Percentiles rank a stretch among this genome's conserved stretches.
Conservation (phyloP, 1,140 invertebrate genomes). For the Trachymyrmex cornetzi region DNA sequence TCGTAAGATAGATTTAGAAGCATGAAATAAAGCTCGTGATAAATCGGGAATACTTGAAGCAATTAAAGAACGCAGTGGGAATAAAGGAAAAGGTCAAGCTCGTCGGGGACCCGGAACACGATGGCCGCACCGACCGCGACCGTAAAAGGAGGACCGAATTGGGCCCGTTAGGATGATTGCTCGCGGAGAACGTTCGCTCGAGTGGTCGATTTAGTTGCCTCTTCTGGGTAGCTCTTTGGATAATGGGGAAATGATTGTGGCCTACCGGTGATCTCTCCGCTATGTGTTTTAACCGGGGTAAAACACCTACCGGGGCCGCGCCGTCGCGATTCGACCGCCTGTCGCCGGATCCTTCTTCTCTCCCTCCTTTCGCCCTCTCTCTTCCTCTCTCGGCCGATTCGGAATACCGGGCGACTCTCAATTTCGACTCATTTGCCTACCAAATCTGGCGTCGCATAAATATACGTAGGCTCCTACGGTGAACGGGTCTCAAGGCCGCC, state of each 20-base stretch:
- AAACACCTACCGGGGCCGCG: conserved; percentile 67
- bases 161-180: conserved; percentile 65
- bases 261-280: conserved; percentile 72
- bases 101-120: conserved; percentile 21
- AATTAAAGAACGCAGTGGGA: conserved; percentile 35
- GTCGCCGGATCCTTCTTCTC: conserved; percentile 50
- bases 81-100: conserved; percentile 56
- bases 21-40: not conserved
- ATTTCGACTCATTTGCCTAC: conserved; percentile 81
- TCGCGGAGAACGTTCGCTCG: conserved; percentile 53
- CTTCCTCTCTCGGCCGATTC: conserved; percentile 3
- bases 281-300: conserved; percentile 64
- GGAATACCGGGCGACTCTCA: conserved; percentile 71
- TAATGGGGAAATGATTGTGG: conserved; percentile 78
- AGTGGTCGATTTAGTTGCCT: conserved; percentile 65
- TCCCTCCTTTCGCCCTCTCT: conserved; percentile 14
- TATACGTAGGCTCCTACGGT: conserved; percentile 63
- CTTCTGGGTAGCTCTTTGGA: conserved; percentile 55
- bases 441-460: conserved; percentile 76
- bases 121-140: conserved; percentile 8
- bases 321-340: conserved; percentile 45
- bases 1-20: not conserved
- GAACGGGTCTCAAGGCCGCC: conserved; percentile 74
- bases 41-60: conserved; percentile 26
- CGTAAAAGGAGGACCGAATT: conserved; percentile 66